Conservation (phyloP, 2,113 vertebrate species). For the Ariopsis seemanni region DNA sequence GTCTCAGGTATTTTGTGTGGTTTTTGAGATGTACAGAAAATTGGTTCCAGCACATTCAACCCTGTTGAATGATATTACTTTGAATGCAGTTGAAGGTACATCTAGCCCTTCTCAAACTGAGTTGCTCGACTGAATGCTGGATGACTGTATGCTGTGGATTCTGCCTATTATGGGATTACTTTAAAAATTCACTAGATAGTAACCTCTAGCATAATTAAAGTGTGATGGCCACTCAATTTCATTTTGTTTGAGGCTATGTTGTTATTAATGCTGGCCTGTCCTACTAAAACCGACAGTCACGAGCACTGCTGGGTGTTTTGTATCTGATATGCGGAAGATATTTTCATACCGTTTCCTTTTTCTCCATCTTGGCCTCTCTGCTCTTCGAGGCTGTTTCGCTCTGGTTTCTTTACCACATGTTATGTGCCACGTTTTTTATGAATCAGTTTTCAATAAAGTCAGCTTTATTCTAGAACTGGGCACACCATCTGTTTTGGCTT, state of each 20-base stretch:
- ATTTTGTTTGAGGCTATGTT: neutral
- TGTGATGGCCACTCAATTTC: neutral
- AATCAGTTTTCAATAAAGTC: conserved; percentile 59
- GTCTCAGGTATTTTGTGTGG: no score
- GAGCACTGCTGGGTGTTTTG: neutral
- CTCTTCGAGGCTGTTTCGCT: conserved; percentile 15
- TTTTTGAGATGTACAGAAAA: no score
- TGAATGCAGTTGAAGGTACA: no score
- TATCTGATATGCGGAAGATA: neutral
- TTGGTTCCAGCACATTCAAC: no score
- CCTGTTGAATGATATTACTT: no score
- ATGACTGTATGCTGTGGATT: neutral
- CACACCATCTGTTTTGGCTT: conserved; percentile 60
- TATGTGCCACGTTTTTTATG: conserved; percentile 31
- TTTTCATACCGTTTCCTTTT: neutral
- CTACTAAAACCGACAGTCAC: neutral
- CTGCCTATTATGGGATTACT: neutral
- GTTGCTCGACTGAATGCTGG: no score
- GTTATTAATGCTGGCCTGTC: neutral
- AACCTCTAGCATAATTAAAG: neutral
- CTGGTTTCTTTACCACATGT: neutral
- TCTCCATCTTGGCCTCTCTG: neutral
- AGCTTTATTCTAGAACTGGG: conserved; percentile 48
- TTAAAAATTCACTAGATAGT: neutral
- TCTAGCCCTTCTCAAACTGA: no score